Evolutionary conservation across 2,888 invertebrate genomes (phyloP).

Genomic region (Rhagophthalmus giganteus): DNA sequence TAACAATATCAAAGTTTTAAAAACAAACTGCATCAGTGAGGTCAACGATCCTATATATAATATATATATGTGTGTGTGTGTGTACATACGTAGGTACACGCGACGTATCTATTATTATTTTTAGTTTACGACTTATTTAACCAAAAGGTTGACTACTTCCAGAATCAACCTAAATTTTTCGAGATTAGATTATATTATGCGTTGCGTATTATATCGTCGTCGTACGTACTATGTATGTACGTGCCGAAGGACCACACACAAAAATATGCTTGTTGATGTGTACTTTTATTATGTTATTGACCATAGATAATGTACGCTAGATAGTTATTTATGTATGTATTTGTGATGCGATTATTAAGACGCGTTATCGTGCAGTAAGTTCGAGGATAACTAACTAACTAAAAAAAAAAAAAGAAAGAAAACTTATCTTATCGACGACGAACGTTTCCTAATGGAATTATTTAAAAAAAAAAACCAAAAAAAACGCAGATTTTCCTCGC

Average conservation of each 20-base stretch:
- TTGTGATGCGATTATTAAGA: not conserved
- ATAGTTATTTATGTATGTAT: not conserved
- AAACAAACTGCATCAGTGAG: conserved; percentile 27
- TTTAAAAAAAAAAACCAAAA: no score
- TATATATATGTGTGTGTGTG: no score
- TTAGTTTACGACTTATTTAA: conserved; percentile 1
- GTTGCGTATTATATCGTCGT: no score
- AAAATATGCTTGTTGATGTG: conserved; percentile 9
- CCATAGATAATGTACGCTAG: conserved; percentile 8
- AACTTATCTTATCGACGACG: no score
- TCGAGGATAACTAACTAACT: no score
- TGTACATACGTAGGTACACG: conserved; percentile 5
- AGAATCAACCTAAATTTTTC: conserved; percentile 11
- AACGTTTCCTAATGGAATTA: no score
- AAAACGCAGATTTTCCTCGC: no score
- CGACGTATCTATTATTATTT: no score
- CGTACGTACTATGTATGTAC: no score
- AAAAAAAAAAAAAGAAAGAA: no score
- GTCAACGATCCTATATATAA: conserved; percentile 20
- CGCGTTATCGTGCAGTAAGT: no score
- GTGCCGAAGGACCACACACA: conserved; percentile 3
- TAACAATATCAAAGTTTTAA: conserved; percentile 29
- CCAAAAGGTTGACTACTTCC: conserved; percentile 5
- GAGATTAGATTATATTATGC: conserved; percentile 12
- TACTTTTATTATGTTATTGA: conserved; percentile 15